These are phyloP conservation scores for Cydia amplana DNA, from an alignment of 1,140 invertebrate genomes.

Conservation along the genomic window DNA sequence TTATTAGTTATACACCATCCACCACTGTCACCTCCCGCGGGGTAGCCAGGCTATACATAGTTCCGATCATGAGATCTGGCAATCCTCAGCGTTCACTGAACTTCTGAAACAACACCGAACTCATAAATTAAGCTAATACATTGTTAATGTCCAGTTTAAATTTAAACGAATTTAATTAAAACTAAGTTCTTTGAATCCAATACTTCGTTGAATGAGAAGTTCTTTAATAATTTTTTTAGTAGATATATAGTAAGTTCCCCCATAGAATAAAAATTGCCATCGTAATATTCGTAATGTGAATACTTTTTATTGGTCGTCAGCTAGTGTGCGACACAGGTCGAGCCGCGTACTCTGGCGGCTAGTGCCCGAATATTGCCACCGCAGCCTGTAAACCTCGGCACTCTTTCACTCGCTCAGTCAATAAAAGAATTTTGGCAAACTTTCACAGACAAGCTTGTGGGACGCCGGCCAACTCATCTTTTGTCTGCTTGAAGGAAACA, in stretches of 20 bases:
- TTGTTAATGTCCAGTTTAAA: conserved; percentile 24
- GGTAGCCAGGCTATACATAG: conserved; percentile 77
- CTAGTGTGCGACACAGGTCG: conserved; percentile 13
- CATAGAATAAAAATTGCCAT: conserved; percentile 45
- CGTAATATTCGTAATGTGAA: neutral
- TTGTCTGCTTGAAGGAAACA: conserved; percentile 74
- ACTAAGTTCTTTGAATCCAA: neutral
- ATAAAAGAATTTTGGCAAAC: conserved; percentile 79
- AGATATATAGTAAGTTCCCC: neutral
- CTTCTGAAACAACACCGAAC: conserved; percentile 59
- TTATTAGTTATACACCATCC: conserved; percentile 76
- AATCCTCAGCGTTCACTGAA: conserved; percentile 75
- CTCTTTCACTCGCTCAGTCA: conserved; percentile 68
- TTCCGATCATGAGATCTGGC: conserved; percentile 72
- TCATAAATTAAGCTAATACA: conserved; percentile 34
- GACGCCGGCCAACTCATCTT: conserved; percentile 77
- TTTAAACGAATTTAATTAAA: conserved; percentile 16
- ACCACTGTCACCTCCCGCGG: conserved; percentile 78
- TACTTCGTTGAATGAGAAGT: neutral
- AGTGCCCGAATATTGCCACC: conserved; percentile 60
- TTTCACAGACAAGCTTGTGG: conserved; percentile 78
- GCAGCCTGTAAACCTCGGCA: conserved; percentile 65
- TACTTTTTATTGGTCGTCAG: neutral
- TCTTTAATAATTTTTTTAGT: neutral
- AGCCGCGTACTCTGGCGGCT: conserved; percentile 38